phyloP scores from a whole-genome alignment of 2,888 invertebrate species.

The Imbricaverruca yamaguchii region DNA sequence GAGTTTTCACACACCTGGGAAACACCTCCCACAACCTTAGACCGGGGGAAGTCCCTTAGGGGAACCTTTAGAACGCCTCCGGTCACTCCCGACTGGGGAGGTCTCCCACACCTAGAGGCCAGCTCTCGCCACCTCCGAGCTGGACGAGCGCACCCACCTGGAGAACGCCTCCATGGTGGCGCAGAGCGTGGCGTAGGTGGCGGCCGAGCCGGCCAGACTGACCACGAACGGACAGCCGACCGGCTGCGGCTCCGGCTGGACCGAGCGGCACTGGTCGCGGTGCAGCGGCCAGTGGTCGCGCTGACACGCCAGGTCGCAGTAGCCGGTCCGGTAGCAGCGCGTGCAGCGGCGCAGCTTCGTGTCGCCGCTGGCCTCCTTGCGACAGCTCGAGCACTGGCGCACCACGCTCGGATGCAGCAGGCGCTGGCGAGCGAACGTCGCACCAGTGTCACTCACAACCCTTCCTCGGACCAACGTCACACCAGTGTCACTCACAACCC shows the following conservation, averaged over 20 bases:
- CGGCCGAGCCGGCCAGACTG: conserved; percentile 43
- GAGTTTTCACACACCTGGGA: too few relatives aligned
- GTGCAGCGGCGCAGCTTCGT: conserved; percentile 42
- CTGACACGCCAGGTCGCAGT: conserved; percentile 43
- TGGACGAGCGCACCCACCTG: conserved; percentile 30
- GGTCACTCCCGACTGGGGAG: too few relatives aligned
- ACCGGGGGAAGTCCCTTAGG: too few relatives aligned
- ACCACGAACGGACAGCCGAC: conserved; percentile 46
- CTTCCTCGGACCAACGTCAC: too few relatives aligned
- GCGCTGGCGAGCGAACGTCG: conserved; percentile 29
- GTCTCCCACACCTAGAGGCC: conserved; percentile 12
- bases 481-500: too few relatives aligned
- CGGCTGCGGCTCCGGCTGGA: conserved; percentile 37
- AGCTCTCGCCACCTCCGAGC: too few relatives aligned
- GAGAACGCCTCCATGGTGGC: conserved; percentile 41
- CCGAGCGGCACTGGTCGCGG: conserved; percentile 33
- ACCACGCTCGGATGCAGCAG: conserved; percentile 30
- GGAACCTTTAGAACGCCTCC: too few relatives aligned
- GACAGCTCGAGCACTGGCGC: conserved; percentile 41
- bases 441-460: too few relatives aligned
- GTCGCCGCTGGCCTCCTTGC: conserved; percentile 37
- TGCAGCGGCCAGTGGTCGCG: conserved; percentile 30
- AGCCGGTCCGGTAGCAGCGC: conserved; percentile 45
- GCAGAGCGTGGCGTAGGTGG: conserved; percentile 42
- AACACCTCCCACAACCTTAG: too few relatives aligned